Percentiles rank a stretch among this genome's conserved stretches.
Conservation (phyloP, 2,888 invertebrate species). For the Xestia ashworthii region DNA sequence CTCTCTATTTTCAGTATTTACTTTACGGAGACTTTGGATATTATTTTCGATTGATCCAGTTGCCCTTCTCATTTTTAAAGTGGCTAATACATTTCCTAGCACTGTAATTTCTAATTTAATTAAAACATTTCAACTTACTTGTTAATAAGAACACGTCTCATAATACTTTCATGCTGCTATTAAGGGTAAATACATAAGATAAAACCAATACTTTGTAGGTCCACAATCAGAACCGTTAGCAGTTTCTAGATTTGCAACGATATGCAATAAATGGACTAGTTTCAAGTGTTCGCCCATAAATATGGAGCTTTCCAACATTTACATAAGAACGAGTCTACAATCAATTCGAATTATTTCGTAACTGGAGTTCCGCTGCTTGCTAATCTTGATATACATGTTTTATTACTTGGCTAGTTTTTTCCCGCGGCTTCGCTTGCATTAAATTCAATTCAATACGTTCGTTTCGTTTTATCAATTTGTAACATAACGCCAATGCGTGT, state of each 20-base stretch:
- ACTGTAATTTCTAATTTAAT: slow-evolving; percentile 7
- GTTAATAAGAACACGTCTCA: slow-evolving; percentile 22
- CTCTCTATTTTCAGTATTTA: neutral
- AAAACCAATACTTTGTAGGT: slow-evolving; percentile 44
- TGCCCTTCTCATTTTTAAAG: neutral
- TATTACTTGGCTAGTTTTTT: slow-evolving; percentile 30
- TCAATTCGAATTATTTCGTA: slow-evolving; percentile 53
- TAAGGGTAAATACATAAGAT: slow-evolving; percentile 35
- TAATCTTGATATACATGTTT: slow-evolving; percentile 55
- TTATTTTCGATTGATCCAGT: neutral
- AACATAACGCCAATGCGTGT: neutral
- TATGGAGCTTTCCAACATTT: slow-evolving; percentile 69
- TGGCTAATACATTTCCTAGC: neutral
- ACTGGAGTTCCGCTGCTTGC: slow-evolving; percentile 45
- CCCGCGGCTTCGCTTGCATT: neutral
- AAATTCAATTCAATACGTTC: no score
- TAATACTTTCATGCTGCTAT: neutral
- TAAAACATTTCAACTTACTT: slow-evolving; percentile 22
- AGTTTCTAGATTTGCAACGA: slow-evolving; percentile 60
- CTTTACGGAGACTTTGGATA: neutral
- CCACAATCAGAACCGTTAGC: slow-evolving; percentile 54
- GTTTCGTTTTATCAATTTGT: neutral
- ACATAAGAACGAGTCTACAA: slow-evolving; percentile 63
- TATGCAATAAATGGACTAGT: slow-evolving; percentile 68
- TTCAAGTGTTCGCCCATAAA: slow-evolving; percentile 65